A percentile compares a stretch with the other conserved stretches of the same genome.
phyloP scores from a whole-genome alignment of 2,888 invertebrate genomes.

The Rhingia rostrata region DNA sequence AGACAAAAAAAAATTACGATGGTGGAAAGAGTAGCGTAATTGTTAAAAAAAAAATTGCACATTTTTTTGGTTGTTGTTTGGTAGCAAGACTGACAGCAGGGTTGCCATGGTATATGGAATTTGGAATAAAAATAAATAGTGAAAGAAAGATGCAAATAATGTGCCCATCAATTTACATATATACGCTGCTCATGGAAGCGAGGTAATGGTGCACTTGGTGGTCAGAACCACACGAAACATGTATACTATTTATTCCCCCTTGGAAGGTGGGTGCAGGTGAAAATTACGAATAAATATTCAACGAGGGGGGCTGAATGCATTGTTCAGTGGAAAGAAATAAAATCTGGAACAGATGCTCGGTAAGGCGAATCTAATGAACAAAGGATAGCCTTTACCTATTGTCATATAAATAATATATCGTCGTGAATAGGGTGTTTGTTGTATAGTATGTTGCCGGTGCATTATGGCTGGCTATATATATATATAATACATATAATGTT shows the following conservation, averaged over 20 bases:
- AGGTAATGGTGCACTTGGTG: constrained; percentile 33
- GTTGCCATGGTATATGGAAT: constrained; percentile 23
- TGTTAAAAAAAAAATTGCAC: constrained; percentile 44
- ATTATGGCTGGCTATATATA: too few relatives aligned
- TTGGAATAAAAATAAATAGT: neutral
- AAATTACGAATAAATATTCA: constrained; percentile 29
- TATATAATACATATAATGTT: too few relatives aligned
- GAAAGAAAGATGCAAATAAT: neutral
- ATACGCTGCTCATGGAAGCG: constrained; percentile 33
- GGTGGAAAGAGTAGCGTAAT: constrained; percentile 11
- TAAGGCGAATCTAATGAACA: constrained; percentile 19
- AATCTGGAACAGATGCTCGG: constrained; percentile 43
- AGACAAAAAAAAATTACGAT: neutral
- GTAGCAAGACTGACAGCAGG: constrained; percentile 3
- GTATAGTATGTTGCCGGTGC: neutral
- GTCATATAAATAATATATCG: constrained; percentile 6
- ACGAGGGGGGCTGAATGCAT: constrained; percentile 27
- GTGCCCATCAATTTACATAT: constrained; percentile 29
- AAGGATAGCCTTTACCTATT: constrained; percentile 25
- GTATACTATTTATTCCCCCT: too few relatives aligned
- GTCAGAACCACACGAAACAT: constrained; percentile 16
- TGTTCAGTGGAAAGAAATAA: constrained; percentile 36
- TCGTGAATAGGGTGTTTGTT: neutral
- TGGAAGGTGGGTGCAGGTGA: constrained; percentile 14
- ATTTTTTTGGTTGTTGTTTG: neutral